Evolutionary conservation across 1,140 invertebrate genomes (phyloP), one percentile per base, ranked within the genome.

Genomic region (Diabrotica undecimpunctata): DNA sequence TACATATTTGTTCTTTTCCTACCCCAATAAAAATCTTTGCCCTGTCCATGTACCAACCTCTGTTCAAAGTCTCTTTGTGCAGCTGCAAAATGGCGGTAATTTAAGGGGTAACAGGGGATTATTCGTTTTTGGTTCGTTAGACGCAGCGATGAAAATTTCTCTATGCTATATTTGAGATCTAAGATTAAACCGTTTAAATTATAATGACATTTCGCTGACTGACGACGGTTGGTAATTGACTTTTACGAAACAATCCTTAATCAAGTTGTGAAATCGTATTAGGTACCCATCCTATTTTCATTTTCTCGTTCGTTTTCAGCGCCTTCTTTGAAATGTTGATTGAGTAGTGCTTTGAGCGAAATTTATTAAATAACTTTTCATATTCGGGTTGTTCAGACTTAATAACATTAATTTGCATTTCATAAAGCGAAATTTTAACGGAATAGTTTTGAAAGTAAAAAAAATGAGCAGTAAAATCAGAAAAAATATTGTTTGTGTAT

Each of bases 161-260:
- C 41, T 46, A 46, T 46, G 41, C 41, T 46, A 10, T 46, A 46
- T 46, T 46, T 46, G 41, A 46, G 41, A 46, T 46, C 41, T 46
- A 10, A 46, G 41, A 46, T 46, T 46, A 46, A 46, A 46, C 41
- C 41, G 41, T 46, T 46, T 46, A 46, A 46, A 46, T 46, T 46
- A 46, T 46, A 46, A 46, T 46, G 41, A 46, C 41, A 46, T 46
- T 46, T 46, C 41, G 41, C 41, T 46, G 41, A 46, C 41, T 46
- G 41, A 10, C 41, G 41, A 10, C 41, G 41, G 41, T 46, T 46
- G n/a, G 41, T 46, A 46, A 46, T 46, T 46, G 41, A 46, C 41
- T 46, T 46, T 46, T 46, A 46, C n/a, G 41, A 46, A 46, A 46
- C 41, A 46, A 46, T 46, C 41, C 8, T 46, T n/a, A 46, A 46